Percentiles rank a stretch among this genome's conserved stretches.
Conservation (phyloP, 2,888 invertebrate species). For the Drosophila ezoana region DNA sequence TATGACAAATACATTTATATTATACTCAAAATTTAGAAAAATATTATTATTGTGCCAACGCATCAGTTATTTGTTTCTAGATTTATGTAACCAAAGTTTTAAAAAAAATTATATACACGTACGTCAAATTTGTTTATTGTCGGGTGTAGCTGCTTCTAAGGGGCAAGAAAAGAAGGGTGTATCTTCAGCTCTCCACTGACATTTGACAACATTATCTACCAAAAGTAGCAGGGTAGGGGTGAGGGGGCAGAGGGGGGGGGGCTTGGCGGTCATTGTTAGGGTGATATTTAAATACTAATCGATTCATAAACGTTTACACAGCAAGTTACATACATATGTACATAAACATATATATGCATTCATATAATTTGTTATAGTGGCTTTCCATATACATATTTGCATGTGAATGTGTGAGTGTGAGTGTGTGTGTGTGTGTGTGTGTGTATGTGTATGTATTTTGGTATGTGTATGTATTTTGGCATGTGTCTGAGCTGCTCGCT, state of each 20-base stretch:
- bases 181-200: constrained; percentile 45
- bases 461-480: constrained; percentile 7
- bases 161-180: constrained; percentile 2
- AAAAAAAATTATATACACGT: constrained; percentile 85
- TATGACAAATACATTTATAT: constrained; percentile 30
- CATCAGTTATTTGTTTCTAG: constrained; percentile 45
- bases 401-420: constrained; percentile 7
- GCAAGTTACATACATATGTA: constrained; percentile 36
- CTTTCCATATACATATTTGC: constrained; percentile 74
- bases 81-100: constrained; percentile 50
- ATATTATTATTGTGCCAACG: constrained; percentile 62
- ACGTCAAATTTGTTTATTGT: constrained; percentile 77
- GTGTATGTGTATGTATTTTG: neutral
- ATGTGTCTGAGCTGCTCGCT: constrained; percentile 44
- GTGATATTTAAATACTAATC: constrained; percentile 79
- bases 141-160: constrained; percentile 1
- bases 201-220: constrained; percentile 11
- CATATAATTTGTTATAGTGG: constrained; percentile 67
- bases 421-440: constrained; percentile 11
- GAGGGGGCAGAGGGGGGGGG: neutral
- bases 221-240: constrained; percentile 3
- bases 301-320: constrained; percentile 78
- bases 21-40: constrained; percentile 57
- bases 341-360: constrained; percentile 27
- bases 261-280: constrained; percentile 9